Percentiles rank a stretch among this genome's conserved stretches.
phyloP scores from a whole-genome alignment of 2,113 vertebrate species.

The Apteryx mantelli region DNA sequence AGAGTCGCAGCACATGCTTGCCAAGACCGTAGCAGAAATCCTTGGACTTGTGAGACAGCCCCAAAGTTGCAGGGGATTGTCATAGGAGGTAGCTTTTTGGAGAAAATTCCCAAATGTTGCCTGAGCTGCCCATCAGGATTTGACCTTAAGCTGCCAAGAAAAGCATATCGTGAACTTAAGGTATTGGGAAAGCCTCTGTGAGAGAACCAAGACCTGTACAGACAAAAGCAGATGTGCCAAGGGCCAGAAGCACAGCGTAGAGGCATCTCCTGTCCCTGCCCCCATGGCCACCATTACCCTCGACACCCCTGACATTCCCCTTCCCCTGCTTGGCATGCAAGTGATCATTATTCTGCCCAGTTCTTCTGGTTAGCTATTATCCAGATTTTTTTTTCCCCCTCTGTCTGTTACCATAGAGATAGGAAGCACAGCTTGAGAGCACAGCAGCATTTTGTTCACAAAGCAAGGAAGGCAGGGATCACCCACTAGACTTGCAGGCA shows the following conservation, averaged over 20 bases:
- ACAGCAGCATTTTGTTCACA: background rate
- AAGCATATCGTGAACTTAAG: background rate
- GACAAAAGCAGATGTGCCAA: background rate
- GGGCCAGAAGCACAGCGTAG: background rate
- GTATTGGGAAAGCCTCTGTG: background rate
- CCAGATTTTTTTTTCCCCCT: background rate
- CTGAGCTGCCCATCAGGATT: background rate
- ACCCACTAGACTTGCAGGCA: background rate
- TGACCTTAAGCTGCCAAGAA: background rate
- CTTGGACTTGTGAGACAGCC: background rate
- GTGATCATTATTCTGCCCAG: background rate
- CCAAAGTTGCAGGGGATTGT: background rate
- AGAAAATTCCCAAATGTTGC: background rate
- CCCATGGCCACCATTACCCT: background rate
- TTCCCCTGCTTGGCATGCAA: background rate
- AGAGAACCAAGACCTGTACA: background rate
- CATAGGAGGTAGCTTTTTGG: background rate
- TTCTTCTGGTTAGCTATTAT: background rate
- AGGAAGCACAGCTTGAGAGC: background rate
- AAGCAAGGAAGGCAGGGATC: background rate
- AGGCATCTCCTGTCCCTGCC: background rate
- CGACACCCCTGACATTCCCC: background rate
- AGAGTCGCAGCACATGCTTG: background rate
- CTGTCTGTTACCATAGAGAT: background rate
- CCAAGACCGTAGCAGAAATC: background rate